A percentile compares a stretch with the other conserved stretches of the same genome.
Evolutionary conservation across 2,113 vertebrate genomes (phyloP).

Genomic region (Ranitomeya imitator): DNA sequence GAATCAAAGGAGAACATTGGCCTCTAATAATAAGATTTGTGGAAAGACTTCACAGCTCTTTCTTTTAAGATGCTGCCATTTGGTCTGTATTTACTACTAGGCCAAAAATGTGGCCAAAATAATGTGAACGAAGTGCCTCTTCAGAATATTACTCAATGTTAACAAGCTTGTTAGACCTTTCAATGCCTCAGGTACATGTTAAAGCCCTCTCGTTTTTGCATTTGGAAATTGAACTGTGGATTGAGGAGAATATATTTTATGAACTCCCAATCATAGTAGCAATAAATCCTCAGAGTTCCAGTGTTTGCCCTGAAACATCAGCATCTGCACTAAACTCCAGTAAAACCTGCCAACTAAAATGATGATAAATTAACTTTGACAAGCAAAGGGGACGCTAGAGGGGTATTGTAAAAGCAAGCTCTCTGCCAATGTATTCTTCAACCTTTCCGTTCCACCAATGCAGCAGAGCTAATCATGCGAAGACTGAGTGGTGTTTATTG

Average conservation of each 20-base stretch:
- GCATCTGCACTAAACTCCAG: conserved; percentile 32
- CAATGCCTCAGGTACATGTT: conserved; percentile 5
- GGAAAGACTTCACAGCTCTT: background rate
- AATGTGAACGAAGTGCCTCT: background rate
- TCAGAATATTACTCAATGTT: conserved; percentile 15
- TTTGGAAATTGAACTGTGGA: conserved; percentile 25
- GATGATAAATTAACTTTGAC: conserved; percentile 50
- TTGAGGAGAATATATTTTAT: conserved; percentile 42
- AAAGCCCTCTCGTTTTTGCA: conserved; percentile 14
- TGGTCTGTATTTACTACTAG: background rate
- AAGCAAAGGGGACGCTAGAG: conserved; percentile 34
- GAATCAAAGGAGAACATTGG: too few species aligned
- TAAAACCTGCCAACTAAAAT: conserved; percentile 45
- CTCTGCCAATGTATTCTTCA: background rate
- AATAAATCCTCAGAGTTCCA: conserved; percentile 15
- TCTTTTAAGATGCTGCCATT: background rate
- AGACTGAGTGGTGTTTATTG: background rate
- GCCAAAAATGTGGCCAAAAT: background rate
- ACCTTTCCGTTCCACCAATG: background rate
- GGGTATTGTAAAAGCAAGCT: conserved; percentile 13
- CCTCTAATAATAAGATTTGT: conserved; percentile 1
- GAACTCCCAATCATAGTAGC: conserved; percentile 30
- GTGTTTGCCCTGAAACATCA: conserved; percentile 51
- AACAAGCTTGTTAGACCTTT: conserved; percentile 15
- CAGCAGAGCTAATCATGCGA: conserved; percentile 2